Conservation (phyloP, 2,113 vertebrate genomes). For the Bubo blakistoni region DNA sequence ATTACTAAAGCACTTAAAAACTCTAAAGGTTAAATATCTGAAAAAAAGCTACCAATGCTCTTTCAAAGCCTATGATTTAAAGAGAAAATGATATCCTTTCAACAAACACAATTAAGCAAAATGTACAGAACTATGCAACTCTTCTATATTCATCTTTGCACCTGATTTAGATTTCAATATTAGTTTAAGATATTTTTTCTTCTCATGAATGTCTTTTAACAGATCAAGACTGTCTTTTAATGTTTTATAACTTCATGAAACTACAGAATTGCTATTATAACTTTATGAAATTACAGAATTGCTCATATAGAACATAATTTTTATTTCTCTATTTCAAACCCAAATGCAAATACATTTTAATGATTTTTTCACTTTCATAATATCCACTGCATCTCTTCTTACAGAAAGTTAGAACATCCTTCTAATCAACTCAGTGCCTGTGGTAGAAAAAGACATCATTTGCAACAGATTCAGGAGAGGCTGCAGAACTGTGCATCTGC, state of each 20-base stretch:
- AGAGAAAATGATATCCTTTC: conserved; percentile 64
- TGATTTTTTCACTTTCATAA: not conserved
- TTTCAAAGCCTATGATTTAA: conserved; percentile 24
- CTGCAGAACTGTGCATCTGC: not conserved
- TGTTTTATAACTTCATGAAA: not conserved
- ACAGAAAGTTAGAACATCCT: not conserved
- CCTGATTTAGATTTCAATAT: conserved; percentile 32
- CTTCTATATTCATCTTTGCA: conserved; percentile 24
- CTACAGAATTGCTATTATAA: not conserved
- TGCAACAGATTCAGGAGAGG: not conserved
- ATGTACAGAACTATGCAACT: conserved; percentile 1
- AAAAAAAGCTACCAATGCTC: conserved; percentile 15
- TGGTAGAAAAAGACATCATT: not conserved
- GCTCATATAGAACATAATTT: not conserved
- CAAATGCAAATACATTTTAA: not conserved
- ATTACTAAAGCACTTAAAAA: conserved; percentile 37
- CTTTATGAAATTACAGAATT: not conserved
- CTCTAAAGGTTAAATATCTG: conserved; percentile 46
- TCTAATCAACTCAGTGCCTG: not conserved
- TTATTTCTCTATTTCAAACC: not conserved
- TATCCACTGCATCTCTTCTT: not conserved
- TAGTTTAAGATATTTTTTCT: not conserved
- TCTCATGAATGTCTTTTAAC: not conserved
- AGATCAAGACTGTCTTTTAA: not conserved
- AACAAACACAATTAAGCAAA: conserved; percentile 31